Base-by-base conservation (phyloP, 35 echinoderm and acorn worm genomes). In the Lytechinus pictus region DNA sequence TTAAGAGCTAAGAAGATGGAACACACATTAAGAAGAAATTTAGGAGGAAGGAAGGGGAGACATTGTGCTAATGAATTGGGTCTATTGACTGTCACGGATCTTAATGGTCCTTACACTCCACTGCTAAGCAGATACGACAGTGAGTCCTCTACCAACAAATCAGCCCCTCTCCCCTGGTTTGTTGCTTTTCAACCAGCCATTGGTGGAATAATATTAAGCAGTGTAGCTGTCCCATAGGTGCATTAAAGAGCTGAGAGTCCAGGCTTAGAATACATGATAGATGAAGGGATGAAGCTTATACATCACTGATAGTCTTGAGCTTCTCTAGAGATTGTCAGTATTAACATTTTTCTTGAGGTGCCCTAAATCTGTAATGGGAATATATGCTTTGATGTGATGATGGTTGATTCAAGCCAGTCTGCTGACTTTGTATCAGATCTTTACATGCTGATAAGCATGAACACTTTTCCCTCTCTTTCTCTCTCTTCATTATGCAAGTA, bases 61-160 rank as follows among this genome's bases (percentile, higher is more conserved):
- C 28, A 33, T 89, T 10, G 28, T 53, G 87, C 87, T 89, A 89
- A 89, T 89, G 87, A 89, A 89, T 89, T 89, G 87, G 87, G 28
- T 89, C 87, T 89, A 89, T 89, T 89, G 87, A 89, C 87, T 53
- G 87, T 89, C 87, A 89, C 87, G 87, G 9, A 12, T 53, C 87
- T 12, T 89, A 89, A 89, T 89, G 87, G 28, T 89, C 87, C 87
- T 33, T 89, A 52, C 27, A 89, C 87, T 89, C 52, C 24, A 8
- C 28, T 53, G 87, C 52, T 71, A 71, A 71, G 61, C 61, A 21
- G 61, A 71, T 21, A 71, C 12, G 61, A 71, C 61, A 71, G 61
- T 21, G 61, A 19, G 61, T 21, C 61, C 61, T 71, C 61, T 71
- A 71, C 13, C 61, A 71, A 71, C 61, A 71, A 71, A 71, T 71